Conservation (phyloP, 1,140 invertebrate genomes). For the Luehdorfia chinensis region DNA sequence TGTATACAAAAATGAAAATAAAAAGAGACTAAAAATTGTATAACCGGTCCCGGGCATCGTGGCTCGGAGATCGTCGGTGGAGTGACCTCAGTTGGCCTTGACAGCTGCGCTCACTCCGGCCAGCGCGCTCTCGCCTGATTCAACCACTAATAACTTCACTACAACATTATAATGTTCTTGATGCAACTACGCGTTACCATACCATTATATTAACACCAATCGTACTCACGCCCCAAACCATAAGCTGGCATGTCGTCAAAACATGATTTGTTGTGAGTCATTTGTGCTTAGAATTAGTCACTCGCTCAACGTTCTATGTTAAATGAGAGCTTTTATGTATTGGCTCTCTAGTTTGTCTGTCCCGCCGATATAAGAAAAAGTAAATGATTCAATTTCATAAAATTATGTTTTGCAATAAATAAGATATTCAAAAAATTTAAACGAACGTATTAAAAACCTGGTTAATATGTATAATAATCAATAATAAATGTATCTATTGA, state of each 20-base stretch:
- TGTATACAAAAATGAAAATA: constrained; percentile 77
- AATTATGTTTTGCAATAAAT: too few relatives aligned
- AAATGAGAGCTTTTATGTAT: constrained; percentile 27
- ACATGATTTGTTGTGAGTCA: constrained; percentile 49
- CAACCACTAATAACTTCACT: constrained; percentile 73
- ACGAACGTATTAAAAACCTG: too few relatives aligned
- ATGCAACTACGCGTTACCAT: constrained; percentile 52
- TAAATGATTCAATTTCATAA: too few relatives aligned
- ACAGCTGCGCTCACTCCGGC: constrained; percentile 64
- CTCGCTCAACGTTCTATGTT: constrained; percentile 21
- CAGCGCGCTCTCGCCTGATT: constrained; percentile 53
- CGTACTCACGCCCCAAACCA: constrained; percentile 16
- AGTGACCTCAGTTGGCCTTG: constrained; percentile 75
- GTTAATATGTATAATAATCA: constrained; percentile 13
- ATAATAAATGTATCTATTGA: constrained; percentile 45
- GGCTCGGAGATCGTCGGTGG: constrained; percentile 71
- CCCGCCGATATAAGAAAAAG: too few relatives aligned
- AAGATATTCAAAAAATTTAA: too few relatives aligned
- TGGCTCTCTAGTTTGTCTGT: too few relatives aligned
- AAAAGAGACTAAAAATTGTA: constrained; percentile 76
- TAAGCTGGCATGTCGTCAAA: constrained; percentile 38
- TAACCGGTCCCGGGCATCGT: constrained; percentile 71
- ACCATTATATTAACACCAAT: constrained; percentile 27
- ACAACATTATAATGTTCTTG: constrained; percentile 62
- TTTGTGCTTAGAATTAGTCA: constrained; percentile 38